Percentiles rank a stretch among this genome's conserved stretches.
phyloP scores from a whole-genome alignment of 1,140 invertebrate species.

The Macrobrachium nipponense region DNA sequence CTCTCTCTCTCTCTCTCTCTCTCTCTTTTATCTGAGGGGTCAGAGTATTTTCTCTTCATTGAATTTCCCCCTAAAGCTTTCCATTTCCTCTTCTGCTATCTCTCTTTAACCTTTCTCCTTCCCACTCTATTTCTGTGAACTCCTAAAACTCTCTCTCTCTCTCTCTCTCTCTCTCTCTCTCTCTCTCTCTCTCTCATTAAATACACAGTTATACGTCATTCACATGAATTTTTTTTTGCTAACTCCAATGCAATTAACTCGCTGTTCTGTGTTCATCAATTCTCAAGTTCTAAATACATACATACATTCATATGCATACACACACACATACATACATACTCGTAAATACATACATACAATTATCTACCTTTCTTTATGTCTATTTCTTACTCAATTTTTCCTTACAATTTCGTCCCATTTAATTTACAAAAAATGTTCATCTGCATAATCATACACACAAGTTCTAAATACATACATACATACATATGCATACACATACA shows the following conservation, averaged over 20 bases:
- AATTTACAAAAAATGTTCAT: too few species aligned
- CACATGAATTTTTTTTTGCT: too few species aligned
- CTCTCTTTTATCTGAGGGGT: not conserved
- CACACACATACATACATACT: not conserved
- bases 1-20: not conserved
- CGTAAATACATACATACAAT: not conserved
- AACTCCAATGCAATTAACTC: too few species aligned
- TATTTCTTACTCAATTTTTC: too few species aligned
- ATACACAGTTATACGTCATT: too few species aligned
- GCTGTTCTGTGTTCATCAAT: too few species aligned
- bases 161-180: too few species aligned
- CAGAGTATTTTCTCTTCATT: not conserved
- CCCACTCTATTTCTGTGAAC: not conserved
- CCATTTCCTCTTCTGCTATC: not conserved
- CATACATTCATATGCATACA: not conserved
- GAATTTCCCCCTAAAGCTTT: not conserved
- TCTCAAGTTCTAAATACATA: not conserved
- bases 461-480: not conserved
- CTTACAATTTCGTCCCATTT: too few species aligned
- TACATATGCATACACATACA: constrained; percentile 11
- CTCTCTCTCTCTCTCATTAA: too few species aligned
- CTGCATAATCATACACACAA: not conserved
- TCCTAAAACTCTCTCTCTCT: not conserved
- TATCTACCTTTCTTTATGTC: not conserved
- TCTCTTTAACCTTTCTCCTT: not conserved